Evolutionary conservation across 1,140 invertebrate genomes (phyloP).

Genomic region (Paralvinella palmiformis): DNA sequence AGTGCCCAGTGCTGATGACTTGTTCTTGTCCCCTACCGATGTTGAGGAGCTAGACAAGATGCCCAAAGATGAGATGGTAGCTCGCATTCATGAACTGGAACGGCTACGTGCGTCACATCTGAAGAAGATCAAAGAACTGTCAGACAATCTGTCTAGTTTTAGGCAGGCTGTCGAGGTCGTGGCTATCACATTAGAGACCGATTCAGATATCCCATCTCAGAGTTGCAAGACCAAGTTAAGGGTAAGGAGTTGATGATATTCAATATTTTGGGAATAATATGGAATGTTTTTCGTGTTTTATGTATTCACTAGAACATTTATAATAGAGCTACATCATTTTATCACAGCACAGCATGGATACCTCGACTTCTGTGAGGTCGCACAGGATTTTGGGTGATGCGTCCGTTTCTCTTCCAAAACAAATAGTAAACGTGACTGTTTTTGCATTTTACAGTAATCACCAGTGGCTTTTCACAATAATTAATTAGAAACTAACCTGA

Average conservation of each 20-base stretch:
- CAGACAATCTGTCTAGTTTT: not conserved
- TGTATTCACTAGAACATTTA: not conserved
- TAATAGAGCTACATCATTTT: no score
- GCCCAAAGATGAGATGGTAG: constrained; percentile 7
- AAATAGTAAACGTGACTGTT: no score
- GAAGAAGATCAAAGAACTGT: constrained; percentile 3
- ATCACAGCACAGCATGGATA: no score
- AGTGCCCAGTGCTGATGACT: not conserved
- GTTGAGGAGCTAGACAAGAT: not conserved
- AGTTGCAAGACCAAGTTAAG: not conserved
- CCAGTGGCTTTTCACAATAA: no score
- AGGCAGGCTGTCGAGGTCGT: constrained; percentile 11
- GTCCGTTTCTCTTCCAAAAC: no score
- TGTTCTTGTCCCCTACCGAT: not conserved
- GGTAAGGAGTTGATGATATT: not conserved
- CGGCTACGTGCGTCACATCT: not conserved
- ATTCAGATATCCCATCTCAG: not conserved
- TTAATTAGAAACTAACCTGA: no score
- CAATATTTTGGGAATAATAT: no score
- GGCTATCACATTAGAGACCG: constrained; percentile 11
- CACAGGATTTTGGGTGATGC: no score
- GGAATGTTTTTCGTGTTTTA: not conserved
- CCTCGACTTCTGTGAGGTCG: no score
- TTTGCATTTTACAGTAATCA: no score
- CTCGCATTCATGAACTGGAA: constrained; percentile 5